Percentiles rank a stretch among this genome's conserved stretches.
These are phyloP conservation scores for Lumbricus terrestris DNA, from an alignment of 2,888 invertebrate species.

Conservation along the genomic window DNA sequence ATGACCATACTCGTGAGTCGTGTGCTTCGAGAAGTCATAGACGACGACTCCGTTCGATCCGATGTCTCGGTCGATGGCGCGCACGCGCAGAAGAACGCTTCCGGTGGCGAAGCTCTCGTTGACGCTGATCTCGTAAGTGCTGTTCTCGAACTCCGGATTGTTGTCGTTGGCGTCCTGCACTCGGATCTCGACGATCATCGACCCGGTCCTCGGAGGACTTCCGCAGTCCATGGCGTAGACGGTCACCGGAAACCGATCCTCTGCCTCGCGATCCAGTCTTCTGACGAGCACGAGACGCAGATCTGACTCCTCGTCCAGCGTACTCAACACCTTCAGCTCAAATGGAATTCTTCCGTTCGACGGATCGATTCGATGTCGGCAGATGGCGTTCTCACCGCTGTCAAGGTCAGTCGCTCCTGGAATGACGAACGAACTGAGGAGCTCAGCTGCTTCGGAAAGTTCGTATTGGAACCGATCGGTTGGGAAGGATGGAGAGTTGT, in stretches of 20 bases:
- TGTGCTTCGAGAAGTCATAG: slow-evolving; percentile 36
- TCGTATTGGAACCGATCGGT: slow-evolving; percentile 22
- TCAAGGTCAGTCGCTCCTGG: slow-evolving; percentile 37
- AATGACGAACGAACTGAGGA: slow-evolving; percentile 31
- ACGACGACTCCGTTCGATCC: slow-evolving; percentile 37
- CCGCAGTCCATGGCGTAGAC: slow-evolving; percentile 39
- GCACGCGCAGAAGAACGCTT: slow-evolving; percentile 32
- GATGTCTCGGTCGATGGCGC: slow-evolving; percentile 38
- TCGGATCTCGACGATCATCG: slow-evolving; percentile 33
- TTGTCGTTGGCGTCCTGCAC: slow-evolving; percentile 40
- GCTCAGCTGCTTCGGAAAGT: slow-evolving; percentile 36
- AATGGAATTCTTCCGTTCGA: background rate
- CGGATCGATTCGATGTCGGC: background rate
- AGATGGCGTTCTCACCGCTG: slow-evolving; percentile 29
- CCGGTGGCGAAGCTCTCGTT: slow-evolving; percentile 32
- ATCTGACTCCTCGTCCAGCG: slow-evolving; percentile 34
- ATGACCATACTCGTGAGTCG: slow-evolving; percentile 24
- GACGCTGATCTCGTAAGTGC: slow-evolving; percentile 36
- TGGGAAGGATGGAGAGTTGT: slow-evolving; percentile 38
- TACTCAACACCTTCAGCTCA: slow-evolving; percentile 18
- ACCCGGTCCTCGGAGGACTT: slow-evolving; percentile 35
- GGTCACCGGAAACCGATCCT: slow-evolving; percentile 31
- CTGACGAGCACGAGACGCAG: slow-evolving; percentile 35
- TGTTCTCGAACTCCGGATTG: slow-evolving; percentile 38
- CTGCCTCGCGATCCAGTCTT: slow-evolving; percentile 37